Percentiles rank a stretch among this genome's conserved stretches.
These are phyloP conservation scores for Tor tambroides DNA, from an alignment of 2,113 vertebrate genomes.

Conservation along the genomic window DNA sequence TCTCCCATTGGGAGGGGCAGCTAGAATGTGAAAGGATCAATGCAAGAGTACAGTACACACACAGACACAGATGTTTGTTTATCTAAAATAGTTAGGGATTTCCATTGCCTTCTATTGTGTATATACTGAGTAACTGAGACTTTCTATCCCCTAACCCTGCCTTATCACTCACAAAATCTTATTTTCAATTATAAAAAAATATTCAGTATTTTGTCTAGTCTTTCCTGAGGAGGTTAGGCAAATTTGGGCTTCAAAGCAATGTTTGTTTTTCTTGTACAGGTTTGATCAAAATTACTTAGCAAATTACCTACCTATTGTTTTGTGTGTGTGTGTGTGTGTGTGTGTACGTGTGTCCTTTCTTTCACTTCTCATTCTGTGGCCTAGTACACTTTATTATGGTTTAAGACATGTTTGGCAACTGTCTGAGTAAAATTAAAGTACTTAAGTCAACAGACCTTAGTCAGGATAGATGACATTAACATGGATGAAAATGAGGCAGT, in stretches of 20 bases:
- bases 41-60: not conserved
- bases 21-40: constrained; percentile 65
- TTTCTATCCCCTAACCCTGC: not conserved
- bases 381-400: not conserved
- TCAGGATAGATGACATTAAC: too few relatives aligned
- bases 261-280: not conserved
- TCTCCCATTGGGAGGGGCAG: constrained; percentile 19
- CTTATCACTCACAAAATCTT: not conserved
- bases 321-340: too few relatives aligned
- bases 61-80: not conserved
- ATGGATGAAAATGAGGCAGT: too few relatives aligned
- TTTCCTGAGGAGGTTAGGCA: not conserved
- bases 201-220: not conserved
- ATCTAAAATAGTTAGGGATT: not conserved
- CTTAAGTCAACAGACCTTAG: not conserved
- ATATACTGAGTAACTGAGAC: not conserved
- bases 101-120: not conserved
- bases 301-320: not conserved
- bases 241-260: not conserved
- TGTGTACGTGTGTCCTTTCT: too few relatives aligned
- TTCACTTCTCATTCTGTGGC: not conserved
- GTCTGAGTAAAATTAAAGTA: not conserved
- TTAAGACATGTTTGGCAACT: not conserved
- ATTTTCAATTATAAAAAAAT: not conserved
- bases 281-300: not conserved